Percentiles rank a stretch among this genome's conserved stretches.
Conservation (phyloP, 2,113 vertebrate species). For the Syrmaticus mikado region DNA sequence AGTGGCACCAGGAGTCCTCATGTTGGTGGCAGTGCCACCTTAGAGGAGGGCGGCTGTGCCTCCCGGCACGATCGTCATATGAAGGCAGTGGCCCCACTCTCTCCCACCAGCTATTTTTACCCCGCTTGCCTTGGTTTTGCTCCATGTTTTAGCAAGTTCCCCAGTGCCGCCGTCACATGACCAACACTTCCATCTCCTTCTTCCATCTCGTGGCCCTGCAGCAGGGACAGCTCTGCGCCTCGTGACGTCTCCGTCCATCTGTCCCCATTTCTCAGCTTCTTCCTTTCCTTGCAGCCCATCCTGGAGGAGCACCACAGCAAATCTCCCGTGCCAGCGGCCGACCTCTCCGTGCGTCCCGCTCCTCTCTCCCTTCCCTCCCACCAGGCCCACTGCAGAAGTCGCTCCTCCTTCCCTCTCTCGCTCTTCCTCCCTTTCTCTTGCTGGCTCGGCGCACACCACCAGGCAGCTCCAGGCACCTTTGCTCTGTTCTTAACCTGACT, state of each 20-base stretch:
- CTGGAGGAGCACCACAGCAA: not conserved
- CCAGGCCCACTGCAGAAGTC: constrained; percentile 13
- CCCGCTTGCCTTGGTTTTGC: constrained; percentile 59
- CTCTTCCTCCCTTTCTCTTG: constrained; percentile 35
- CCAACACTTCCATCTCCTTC: not conserved
- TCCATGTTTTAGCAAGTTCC: constrained; percentile 24
- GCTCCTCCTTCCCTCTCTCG: constrained; percentile 48
- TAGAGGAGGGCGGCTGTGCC: not conserved
- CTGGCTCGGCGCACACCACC: constrained; percentile 48
- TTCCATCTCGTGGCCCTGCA: not conserved
- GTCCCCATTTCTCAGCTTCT: constrained; percentile 73
- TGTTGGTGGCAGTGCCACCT: not conserved
- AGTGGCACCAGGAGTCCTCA: not conserved
- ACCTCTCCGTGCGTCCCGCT: constrained; percentile 1
- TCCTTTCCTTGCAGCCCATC: constrained; percentile 73
- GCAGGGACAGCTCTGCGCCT: not conserved
- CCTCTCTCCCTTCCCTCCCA: constrained; percentile 51
- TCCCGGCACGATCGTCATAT: constrained; percentile 56
- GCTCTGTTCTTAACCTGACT: constrained; percentile 72
- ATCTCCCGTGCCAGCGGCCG: constrained; percentile 45
- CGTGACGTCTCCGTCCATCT: constrained; percentile 35
- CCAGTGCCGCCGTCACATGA: not conserved
- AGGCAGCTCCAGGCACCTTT: constrained; percentile 58
- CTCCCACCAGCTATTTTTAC: constrained; percentile 74
- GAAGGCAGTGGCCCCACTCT: constrained; percentile 69